Percentiles rank a stretch among this genome's conserved stretches.
Conservation (phyloP, 2,797 vertebrate species). For the Rhadinocentrus ornatus region DNA sequence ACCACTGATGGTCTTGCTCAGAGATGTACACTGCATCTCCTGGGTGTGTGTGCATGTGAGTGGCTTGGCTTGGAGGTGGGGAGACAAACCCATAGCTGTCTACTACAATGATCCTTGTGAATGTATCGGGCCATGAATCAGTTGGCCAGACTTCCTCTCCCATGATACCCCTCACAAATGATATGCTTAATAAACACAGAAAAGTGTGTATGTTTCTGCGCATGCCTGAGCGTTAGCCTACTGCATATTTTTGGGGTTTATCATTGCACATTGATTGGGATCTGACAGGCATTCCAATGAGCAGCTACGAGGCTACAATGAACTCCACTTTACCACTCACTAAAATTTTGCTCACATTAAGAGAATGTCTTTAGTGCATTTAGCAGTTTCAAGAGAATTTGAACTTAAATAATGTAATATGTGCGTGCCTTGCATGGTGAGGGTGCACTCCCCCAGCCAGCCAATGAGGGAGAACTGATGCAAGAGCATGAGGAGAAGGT, state of each 20-base stretch:
- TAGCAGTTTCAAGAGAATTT: conserved; percentile 18
- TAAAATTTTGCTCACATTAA: conserved; percentile 47
- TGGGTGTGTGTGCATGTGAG: conserved; percentile 31
- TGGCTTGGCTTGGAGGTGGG: not conserved
- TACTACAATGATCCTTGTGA: conserved; percentile 66
- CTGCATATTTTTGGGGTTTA: conserved; percentile 35
- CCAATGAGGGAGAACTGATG: conserved; percentile 66
- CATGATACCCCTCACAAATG: conserved; percentile 65
- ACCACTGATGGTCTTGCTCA: conserved; percentile 74
- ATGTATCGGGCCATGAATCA: conserved; percentile 77
- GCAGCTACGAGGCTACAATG: conserved; percentile 48
- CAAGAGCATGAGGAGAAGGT: conserved; percentile 38
- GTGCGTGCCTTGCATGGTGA: conserved; percentile 41
- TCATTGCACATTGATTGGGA: conserved; percentile 60
- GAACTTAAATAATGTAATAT: conserved; percentile 34
- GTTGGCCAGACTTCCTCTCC: conserved; percentile 65
- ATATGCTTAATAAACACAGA: conserved; percentile 73
- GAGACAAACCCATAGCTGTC: conserved; percentile 51
- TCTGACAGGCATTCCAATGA: conserved; percentile 77
- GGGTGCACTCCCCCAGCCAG: conserved; percentile 63
- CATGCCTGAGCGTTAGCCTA: not conserved
- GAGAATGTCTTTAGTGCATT: conserved; percentile 18
- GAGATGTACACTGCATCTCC: conserved; percentile 66
- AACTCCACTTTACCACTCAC: conserved; percentile 64
- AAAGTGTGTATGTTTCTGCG: conserved; percentile 22